Percentiles rank a stretch among this genome's conserved stretches.
phyloP scores from a whole-genome alignment of 2,888 invertebrate species.

The Chrysomela aeneicollis region DNA sequence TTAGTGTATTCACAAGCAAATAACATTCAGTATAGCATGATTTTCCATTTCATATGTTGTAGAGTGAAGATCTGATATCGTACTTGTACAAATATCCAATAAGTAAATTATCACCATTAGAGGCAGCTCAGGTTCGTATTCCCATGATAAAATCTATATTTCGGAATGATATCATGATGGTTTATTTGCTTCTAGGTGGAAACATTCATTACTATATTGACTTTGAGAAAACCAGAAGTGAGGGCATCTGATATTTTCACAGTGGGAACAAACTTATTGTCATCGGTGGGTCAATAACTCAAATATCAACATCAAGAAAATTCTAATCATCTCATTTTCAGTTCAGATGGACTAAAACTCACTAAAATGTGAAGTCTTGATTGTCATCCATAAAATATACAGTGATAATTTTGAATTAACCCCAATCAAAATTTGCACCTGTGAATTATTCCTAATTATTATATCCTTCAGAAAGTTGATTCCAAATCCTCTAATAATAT shows the following conservation, averaged over 20 bases:
- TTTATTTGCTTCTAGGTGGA: constrained; percentile 42
- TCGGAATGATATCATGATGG: neutral
- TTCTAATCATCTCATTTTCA: too few species aligned
- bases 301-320: neutral
- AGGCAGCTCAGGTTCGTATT: constrained; percentile 48
- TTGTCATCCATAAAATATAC: too few species aligned
- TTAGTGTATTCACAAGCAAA: too few species aligned
- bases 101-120: constrained; percentile 46
- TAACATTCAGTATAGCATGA: too few species aligned
- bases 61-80: constrained; percentile 51
- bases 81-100: constrained; percentile 52
- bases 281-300: constrained; percentile 42
- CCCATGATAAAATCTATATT: neutral
- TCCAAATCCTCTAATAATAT: too few species aligned
- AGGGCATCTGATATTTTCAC: constrained; percentile 44
- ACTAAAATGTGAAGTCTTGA: too few species aligned
- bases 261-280: constrained; percentile 40
- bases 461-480: too few species aligned
- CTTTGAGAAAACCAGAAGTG: constrained; percentile 40
- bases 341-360: too few species aligned
- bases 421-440: too few species aligned
- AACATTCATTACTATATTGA: constrained; percentile 41
- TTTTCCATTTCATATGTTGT: constrained; percentile 41
- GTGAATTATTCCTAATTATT: too few species aligned
- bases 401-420: too few species aligned